phyloP scores from a whole-genome alignment of 2,797 vertebrate genomes.

The Lagorchestes hirsutus region DNA sequence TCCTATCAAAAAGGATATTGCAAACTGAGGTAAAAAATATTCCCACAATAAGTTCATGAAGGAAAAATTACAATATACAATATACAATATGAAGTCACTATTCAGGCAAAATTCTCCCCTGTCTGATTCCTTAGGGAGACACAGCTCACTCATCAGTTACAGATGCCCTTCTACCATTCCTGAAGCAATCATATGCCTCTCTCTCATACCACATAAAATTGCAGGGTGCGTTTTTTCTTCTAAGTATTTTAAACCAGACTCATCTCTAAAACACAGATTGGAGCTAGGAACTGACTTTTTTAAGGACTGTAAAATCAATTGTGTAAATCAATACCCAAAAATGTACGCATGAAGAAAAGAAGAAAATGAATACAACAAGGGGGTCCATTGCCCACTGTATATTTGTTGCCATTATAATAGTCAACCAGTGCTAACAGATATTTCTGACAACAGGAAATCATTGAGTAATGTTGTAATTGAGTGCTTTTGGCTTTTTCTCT shows the following conservation, averaged over 20 bases:
- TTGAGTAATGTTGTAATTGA: slow-evolving; percentile 18
- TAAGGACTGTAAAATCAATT: background rate
- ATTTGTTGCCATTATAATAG: background rate
- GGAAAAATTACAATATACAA: background rate
- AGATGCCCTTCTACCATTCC: background rate
- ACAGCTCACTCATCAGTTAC: background rate
- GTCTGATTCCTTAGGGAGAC: background rate
- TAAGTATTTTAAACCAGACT: background rate
- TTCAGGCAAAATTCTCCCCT: background rate
- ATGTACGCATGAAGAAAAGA: slow-evolving; percentile 5
- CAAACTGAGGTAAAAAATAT: background rate
- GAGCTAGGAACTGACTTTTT: background rate
- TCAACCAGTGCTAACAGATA: background rate
- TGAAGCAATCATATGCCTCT: background rate
- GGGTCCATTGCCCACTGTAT: background rate
- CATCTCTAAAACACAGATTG: slow-evolving; percentile 11
- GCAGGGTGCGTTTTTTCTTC: background rate
- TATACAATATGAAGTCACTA: background rate
- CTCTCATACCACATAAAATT: background rate
- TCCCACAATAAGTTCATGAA: background rate
- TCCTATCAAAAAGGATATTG: background rate
- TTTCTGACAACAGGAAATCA: background rate
- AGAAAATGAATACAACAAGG: background rate
- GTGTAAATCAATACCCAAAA: background rate
- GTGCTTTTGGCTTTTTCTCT: background rate